Conservation (phyloP, 2,113 vertebrate genomes). For the Gobio gobio region DNA sequence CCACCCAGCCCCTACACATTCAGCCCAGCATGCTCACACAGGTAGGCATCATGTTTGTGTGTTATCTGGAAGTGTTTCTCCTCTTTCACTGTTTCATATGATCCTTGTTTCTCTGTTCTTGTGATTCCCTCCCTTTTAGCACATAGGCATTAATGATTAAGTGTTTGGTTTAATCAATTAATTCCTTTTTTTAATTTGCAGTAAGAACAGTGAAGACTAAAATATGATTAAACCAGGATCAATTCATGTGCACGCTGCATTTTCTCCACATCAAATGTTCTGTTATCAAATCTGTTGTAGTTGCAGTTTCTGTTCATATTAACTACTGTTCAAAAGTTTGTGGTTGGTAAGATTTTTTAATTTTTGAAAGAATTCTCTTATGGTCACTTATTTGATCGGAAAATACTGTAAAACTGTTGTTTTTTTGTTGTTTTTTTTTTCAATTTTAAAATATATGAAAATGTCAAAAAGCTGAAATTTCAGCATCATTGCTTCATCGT, state of each 20-base stretch:
- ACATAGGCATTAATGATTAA: background rate
- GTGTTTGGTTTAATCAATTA: background rate
- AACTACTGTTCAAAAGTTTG: background rate
- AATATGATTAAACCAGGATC: background rate
- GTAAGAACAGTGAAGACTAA: background rate
- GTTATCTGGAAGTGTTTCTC: background rate
- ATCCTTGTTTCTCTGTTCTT: background rate
- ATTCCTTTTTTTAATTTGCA: background rate
- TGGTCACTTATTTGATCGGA: background rate
- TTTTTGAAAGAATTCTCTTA: background rate
- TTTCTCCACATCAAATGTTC: background rate
- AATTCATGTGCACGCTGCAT: background rate
- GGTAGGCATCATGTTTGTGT: constrained; percentile 74
- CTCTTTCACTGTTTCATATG: background rate
- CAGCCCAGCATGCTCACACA: constrained; percentile 94
- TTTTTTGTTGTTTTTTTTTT: background rate
- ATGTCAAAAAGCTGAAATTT: background rate
- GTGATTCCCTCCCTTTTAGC: background rate
- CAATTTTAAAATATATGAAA: too few relatives aligned
- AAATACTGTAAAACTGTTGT: background rate
- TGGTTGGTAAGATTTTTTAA: background rate
- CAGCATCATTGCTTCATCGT: background rate
- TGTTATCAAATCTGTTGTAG: background rate
- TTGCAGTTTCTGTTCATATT: background rate
- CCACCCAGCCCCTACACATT: constrained; percentile 92